Evolutionary conservation across 2,797 vertebrate species (phyloP).

Genomic region (Dromococcyx pavoninus): DNA sequence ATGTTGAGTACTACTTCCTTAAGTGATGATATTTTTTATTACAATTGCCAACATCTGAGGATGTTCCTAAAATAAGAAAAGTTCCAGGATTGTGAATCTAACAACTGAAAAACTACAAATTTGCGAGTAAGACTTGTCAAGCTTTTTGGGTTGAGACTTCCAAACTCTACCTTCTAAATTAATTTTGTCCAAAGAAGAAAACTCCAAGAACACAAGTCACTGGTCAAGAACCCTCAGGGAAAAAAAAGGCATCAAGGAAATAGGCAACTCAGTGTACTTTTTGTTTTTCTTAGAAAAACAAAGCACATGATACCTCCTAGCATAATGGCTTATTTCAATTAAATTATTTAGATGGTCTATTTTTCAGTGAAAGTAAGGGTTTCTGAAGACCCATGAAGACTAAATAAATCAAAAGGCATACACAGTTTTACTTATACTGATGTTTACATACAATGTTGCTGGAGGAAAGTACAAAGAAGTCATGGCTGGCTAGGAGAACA

Average conservation of each 20-base stretch:
- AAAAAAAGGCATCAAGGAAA: not conserved
- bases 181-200: not conserved
- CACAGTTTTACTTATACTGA: not conserved
- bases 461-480: not conserved
- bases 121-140: not conserved
- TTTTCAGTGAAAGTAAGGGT: not conserved
- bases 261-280: accelerated
- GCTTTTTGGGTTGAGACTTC: not conserved
- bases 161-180: not conserved
- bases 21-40: not conserved
- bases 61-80: not conserved
- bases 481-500: not conserved
- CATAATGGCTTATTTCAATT: not conserved
- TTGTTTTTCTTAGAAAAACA: not conserved
- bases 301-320: not conserved
- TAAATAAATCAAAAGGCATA: not conserved
- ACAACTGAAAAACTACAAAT: not conserved
- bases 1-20: accelerated
- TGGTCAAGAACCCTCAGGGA: not conserved
- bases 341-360: not conserved
- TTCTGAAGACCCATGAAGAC: not conserved
- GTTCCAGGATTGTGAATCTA: not conserved
- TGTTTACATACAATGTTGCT: not conserved
- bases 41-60: not conserved
- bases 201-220: not conserved